Conservation (phyloP, 2,113 vertebrate species). For the Lota lota region DNA sequence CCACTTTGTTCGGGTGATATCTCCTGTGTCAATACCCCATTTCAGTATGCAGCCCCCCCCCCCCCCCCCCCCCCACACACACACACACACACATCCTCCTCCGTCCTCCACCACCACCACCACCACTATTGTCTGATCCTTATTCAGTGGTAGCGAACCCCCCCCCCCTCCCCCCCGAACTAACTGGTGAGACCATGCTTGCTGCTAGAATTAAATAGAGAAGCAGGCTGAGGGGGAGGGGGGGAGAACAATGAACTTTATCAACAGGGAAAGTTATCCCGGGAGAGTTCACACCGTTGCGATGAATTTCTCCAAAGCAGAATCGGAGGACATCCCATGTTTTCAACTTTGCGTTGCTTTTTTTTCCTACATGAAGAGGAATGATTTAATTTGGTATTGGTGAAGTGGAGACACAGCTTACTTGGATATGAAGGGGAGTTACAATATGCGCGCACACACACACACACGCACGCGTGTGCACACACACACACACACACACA, state of each 20-base stretch:
- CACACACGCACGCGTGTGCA: too few species aligned
- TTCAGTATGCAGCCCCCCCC: slow-evolving; percentile 58
- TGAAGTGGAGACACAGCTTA: slow-evolving; percentile 25
- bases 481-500: too few species aligned
- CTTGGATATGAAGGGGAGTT: not conserved
- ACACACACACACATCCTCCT: not conserved
- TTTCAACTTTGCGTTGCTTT: slow-evolving; percentile 32
- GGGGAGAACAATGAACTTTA: slow-evolving; percentile 55
- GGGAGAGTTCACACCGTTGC: slow-evolving; percentile 60
- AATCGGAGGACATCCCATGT: not conserved
- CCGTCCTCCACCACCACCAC: slow-evolving; percentile 16
- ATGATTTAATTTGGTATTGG: slow-evolving; percentile 63
- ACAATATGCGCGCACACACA: too few species aligned
- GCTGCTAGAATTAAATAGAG: slow-evolving; percentile 73
- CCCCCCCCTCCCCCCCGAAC: slow-evolving; percentile 38
- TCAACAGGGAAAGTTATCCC: slow-evolving; percentile 71
- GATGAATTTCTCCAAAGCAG: slow-evolving; percentile 71
- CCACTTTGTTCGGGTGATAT: slow-evolving; percentile 75
- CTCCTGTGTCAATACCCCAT: slow-evolving; percentile 75
- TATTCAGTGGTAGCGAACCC: slow-evolving; percentile 58
- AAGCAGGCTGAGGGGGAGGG: slow-evolving; percentile 26
- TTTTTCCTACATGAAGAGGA: slow-evolving; percentile 58
- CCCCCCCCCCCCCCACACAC: not conserved
- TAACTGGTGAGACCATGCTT: slow-evolving; percentile 77
- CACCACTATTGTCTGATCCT: slow-evolving; percentile 75